These are phyloP conservation scores for Melanchra persicariae DNA, from an alignment of 2,888 invertebrate species.

Conservation along the genomic window DNA sequence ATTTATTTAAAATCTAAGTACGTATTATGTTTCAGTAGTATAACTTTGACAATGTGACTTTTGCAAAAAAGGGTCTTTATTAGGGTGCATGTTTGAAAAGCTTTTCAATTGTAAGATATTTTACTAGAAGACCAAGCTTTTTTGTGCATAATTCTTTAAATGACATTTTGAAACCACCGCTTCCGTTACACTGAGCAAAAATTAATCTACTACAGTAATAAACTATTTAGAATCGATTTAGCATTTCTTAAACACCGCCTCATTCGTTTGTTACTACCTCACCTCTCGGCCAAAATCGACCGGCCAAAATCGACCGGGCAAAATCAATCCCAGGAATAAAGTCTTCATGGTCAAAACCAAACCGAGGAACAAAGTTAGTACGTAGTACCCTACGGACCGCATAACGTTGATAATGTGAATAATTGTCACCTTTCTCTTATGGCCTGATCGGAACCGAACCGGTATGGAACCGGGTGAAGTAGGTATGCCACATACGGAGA, in stretches of 20 bases:
- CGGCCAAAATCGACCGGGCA: neutral
- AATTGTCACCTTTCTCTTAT: constrained; percentile 65
- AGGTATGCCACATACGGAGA: constrained; percentile 29
- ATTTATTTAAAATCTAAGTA: too few species aligned
- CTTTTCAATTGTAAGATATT: neutral
- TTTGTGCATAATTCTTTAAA: too few species aligned
- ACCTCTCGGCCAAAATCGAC: too few species aligned
- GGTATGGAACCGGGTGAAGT: constrained; percentile 38
- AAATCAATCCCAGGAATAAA: neutral
- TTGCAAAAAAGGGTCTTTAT: neutral
- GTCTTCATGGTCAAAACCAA: neutral
- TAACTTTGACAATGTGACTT: neutral
- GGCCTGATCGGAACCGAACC: constrained; percentile 56
- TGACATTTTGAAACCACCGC: too few species aligned
- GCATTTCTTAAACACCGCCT: neutral
- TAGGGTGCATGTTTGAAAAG: neutral
- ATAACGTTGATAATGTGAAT: constrained; percentile 37
- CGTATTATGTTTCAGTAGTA: neutral
- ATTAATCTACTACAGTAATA: too few species aligned
- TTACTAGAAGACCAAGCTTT: too few species aligned
- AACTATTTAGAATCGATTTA: neutral
- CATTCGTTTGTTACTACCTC: too few species aligned
- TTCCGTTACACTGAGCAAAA: too few species aligned
- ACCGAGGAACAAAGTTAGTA: neutral
- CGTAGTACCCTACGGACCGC: neutral